Evolutionary conservation across 1,140 invertebrate genomes (phyloP), one percentile per base, ranked within the genome.

Genomic region (Cotesia vestalis): DNA sequence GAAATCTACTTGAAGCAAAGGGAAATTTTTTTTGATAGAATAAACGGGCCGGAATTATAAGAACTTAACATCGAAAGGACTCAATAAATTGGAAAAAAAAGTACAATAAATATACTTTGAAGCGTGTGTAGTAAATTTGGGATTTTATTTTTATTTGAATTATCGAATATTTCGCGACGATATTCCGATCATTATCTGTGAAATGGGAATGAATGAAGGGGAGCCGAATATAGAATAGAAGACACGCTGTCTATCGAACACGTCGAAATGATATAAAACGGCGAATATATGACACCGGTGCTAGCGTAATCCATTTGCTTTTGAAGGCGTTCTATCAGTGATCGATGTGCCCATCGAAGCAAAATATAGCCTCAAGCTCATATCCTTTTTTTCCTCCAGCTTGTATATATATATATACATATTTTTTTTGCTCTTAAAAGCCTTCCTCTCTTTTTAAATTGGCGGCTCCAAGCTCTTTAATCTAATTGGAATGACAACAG

Each of bases 261-360:
- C 53, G 20, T 57, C 53, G n/a, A 57, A 14, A 57, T 57, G 53
- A 57, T 20, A 57, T 57, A 57, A 17, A 57, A 46, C 40, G 40
- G 6, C 11, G 40, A 46, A 46, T 46, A 46, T 46, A 46, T 46
- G 40, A 46, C 40, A 46, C 40, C 11, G 2, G 6, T 8, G 53
- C n/a, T 9, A 57, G 20, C n/a, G n/a, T 57, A 20, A 57, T 57
- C 53, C n/a, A 57, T 57, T 57, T 57, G 53, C 53, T 57, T 57
- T 57, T 57, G 53, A 20, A 20, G 53, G 53, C 6, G 53, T 57
- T 6, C n/a, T n/a, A 14, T 20, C 53, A 14, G 6, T 57, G 53
- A 57, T 57, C 53, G 20, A 57, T 57, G 53, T 14, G 20, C 53
- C 53, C 3, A 57, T 57, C 12, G 20, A 57, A 17, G 53, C 20